Evolutionary conservation across 2,113 vertebrate species (phyloP), one percentile per base, ranked within the genome.

Genomic region (Heterochromis multidens): DNA sequence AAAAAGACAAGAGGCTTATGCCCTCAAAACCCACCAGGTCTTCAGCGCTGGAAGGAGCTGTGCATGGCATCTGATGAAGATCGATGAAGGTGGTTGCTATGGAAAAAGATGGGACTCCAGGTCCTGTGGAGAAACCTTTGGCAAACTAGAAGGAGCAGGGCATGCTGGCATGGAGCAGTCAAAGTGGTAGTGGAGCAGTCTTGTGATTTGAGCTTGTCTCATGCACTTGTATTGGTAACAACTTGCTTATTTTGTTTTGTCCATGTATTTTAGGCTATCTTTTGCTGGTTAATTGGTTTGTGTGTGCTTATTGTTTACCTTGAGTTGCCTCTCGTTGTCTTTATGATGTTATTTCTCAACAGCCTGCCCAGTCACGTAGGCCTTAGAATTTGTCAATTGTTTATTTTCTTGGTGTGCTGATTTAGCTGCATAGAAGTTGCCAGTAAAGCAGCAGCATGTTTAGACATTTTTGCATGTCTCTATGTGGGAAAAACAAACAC

Each of bases 51-150:
- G 85, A 92, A 89, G 81, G 77, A 76, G 61, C 86, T 80, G 77
- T 54, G 56, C 43, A 29, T 93, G 94, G 88, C 94, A 91, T 84
- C 7, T 93, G 93, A 95, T 93, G 94, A 94, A 96, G 95, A 95
- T 93, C 77, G 91, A 96, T 95, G 92, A 91, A 92, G 56, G 33
- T 78, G 88, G 90, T 95, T 91, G 86, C 94, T 77, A 90, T 89
- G 87, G 93, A 65, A 85, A 88, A 87, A 91, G 87, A 82, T 77
- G 79, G 87, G 87, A 91, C 88, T 94, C 70, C 82, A 85, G 57
- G 62, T 90, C 94, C 91, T 78, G 92, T 79, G 82, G 92, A 80
- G 92, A 86, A 74, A 46, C 70, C 86, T 79, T 91, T 92, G 57
- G 90, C 80, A 63, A 63, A 80, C 25, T 46, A 6, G 13, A 82